A percentile compares a stretch with the other conserved stretches of the same genome.
These are phyloP conservation scores for Latheticus oryzae DNA, from an alignment of 2,888 invertebrate species.

Conservation along the genomic window DNA sequence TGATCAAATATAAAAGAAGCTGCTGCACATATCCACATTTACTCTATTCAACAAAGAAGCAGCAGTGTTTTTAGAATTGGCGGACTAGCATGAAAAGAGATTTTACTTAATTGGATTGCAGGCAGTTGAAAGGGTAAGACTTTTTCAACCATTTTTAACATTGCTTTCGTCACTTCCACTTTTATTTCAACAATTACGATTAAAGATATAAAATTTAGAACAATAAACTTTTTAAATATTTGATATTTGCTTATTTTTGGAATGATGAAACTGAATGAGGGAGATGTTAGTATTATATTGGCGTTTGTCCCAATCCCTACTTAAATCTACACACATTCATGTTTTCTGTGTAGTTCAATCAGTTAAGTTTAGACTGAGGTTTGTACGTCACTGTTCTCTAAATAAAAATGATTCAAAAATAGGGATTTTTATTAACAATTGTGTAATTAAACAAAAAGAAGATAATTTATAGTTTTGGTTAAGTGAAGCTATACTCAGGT, in stretches of 20 bases:
- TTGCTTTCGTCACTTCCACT: constrained; percentile 3
- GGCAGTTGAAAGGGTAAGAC: constrained; percentile 7
- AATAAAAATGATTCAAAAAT: too few relatives aligned
- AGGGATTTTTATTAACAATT: too few relatives aligned
- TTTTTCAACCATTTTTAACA: background rate
- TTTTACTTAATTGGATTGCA: constrained; percentile 19
- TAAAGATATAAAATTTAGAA: too few relatives aligned
- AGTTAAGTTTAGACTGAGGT: constrained; percentile 22
- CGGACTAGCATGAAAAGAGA: constrained; percentile 1
- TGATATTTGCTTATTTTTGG: constrained; percentile 26
- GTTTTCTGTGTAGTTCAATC: constrained; percentile 31
- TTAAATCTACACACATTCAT: constrained; percentile 20
- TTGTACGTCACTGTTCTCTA: background rate
- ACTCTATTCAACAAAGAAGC: constrained; percentile 14
- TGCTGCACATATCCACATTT: constrained; percentile 13
- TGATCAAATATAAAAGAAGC: constrained; percentile 5
- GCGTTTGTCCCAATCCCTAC: constrained; percentile 24
- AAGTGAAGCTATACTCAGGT: too few relatives aligned
- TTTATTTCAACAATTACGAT: too few relatives aligned
- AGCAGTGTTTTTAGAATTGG: constrained; percentile 5
- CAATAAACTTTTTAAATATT: too few relatives aligned
- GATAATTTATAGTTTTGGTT: too few relatives aligned
- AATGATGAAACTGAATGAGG: constrained; percentile 19
- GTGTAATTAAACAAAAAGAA: too few relatives aligned
- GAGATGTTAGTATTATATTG: constrained; percentile 24